phyloP scores from a whole-genome alignment of 2,888 invertebrate genomes.

The Caenorhabditis auriculariae region DNA sequence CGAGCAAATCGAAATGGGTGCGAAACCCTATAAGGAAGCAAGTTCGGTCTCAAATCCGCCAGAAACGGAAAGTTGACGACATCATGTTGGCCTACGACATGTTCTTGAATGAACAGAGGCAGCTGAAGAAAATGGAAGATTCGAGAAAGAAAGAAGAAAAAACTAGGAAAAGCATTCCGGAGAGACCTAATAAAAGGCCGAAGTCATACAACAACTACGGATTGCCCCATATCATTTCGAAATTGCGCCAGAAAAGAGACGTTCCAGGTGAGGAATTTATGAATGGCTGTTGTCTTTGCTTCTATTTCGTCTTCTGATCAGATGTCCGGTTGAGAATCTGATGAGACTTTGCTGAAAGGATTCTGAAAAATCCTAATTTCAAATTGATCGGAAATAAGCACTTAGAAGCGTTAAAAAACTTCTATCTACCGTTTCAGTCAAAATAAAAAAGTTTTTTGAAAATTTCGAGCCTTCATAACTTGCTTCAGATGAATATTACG shows the following conservation, averaged over 20 bases:
- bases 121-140: constrained; percentile 21
- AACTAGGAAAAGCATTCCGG: constrained; percentile 1
- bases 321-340: too few species aligned
- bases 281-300: too few species aligned
- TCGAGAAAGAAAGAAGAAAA: not conserved
- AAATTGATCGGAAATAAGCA: too few species aligned
- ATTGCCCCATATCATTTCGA: constrained; percentile 13
- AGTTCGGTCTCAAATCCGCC: not conserved
- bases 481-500: too few species aligned
- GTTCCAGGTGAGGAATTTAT: not conserved
- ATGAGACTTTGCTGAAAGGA: too few species aligned
- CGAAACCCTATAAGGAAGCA: constrained; percentile 35
- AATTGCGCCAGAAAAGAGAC: constrained; percentile 9
- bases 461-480: too few species aligned
- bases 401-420: too few species aligned
- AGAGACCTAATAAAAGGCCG: constrained; percentile 8
- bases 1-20: constrained; percentile 13
- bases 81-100: constrained; percentile 35
- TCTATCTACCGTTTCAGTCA: too few species aligned
- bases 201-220: constrained; percentile 28
- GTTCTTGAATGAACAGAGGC: constrained; percentile 30
- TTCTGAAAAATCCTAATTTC: too few species aligned
- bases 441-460: too few species aligned
- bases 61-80: constrained; percentile 13
- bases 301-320: too few species aligned